Evolutionary conservation across 2,888 invertebrate species (phyloP).

Genomic region (Dioctria rufipes): DNA sequence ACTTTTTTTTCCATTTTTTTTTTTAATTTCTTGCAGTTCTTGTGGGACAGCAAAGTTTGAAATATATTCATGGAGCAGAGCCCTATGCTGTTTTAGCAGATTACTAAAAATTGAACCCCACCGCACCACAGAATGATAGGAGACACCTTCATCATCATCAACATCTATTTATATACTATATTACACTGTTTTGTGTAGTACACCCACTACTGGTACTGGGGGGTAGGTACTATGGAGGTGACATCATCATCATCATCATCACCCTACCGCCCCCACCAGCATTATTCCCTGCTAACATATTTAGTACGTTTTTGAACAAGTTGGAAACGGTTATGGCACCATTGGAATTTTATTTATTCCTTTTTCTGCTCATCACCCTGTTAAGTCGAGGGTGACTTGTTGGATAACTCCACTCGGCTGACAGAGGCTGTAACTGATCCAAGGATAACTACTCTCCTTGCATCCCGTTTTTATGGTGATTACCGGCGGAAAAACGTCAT

Average conservation of each 20-base stretch:
- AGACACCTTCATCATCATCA: neutral
- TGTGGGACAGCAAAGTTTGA: too few species aligned
- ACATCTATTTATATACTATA: neutral
- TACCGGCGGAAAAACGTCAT: slow-evolving; percentile 53
- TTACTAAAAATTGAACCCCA: neutral
- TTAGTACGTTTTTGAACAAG: slow-evolving; percentile 8
- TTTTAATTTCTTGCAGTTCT: too few species aligned
- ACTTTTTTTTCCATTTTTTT: too few species aligned
- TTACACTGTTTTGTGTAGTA: neutral
- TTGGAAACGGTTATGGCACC: slow-evolving; percentile 28
- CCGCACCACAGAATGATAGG: neutral
- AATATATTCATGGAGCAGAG: too few species aligned
- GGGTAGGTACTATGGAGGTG: too few species aligned
- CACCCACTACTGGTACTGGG: too few species aligned
- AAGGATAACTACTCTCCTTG: slow-evolving; percentile 51
- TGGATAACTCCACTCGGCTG: slow-evolving; percentile 32
- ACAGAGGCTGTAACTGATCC: slow-evolving; percentile 51
- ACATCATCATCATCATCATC: neutral
- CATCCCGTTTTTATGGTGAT: slow-evolving; percentile 52
- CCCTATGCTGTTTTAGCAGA: too few species aligned
- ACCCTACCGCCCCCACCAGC: neutral
- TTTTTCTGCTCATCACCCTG: slow-evolving; percentile 40
- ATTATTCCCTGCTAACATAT: slow-evolving; percentile 21
- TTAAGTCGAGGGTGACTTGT: slow-evolving; percentile 47
- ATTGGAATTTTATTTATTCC: slow-evolving; percentile 17